Conservation (phyloP, 2,797 vertebrate species). For the Lerista edwardsae region DNA sequence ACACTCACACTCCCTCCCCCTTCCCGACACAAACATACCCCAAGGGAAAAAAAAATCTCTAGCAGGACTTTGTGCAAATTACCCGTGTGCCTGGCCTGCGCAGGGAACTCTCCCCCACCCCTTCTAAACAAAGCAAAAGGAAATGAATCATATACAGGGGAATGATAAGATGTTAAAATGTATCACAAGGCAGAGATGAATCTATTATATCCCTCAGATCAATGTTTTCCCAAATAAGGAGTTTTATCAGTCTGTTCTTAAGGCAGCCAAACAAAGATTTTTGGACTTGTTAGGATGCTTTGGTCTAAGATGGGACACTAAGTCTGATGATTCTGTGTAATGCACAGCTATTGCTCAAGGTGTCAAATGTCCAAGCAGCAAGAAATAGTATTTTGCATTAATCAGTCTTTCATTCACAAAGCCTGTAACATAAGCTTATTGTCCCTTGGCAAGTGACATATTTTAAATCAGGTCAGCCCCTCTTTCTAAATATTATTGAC, state of each 20-base stretch:
- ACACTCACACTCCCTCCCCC: neutral
- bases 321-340: neutral
- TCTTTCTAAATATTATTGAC: neutral
- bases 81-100: constrained; percentile 16
- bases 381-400: constrained; percentile 1
- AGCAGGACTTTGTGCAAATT: constrained; percentile 27
- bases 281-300: neutral
- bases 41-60: neutral
- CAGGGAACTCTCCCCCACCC: constrained; percentile 20
- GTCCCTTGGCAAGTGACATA: neutral
- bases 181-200: constrained; percentile 15
- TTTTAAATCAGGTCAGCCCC: neutral
- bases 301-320: neutral
- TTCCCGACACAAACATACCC: fast-evolving
- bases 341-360: neutral
- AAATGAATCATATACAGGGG: constrained; percentile 49
- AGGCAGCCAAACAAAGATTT: constrained; percentile 1
- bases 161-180: constrained; percentile 58
- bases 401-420: neutral
- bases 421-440: neutral
- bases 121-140: constrained; percentile 16
- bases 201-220: constrained; percentile 6
- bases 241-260: neutral
- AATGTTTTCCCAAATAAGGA: constrained; percentile 34
- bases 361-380: neutral